Base-by-base conservation (phyloP, 2,797 vertebrate species). In the Linurgus olivaceus region DNA sequence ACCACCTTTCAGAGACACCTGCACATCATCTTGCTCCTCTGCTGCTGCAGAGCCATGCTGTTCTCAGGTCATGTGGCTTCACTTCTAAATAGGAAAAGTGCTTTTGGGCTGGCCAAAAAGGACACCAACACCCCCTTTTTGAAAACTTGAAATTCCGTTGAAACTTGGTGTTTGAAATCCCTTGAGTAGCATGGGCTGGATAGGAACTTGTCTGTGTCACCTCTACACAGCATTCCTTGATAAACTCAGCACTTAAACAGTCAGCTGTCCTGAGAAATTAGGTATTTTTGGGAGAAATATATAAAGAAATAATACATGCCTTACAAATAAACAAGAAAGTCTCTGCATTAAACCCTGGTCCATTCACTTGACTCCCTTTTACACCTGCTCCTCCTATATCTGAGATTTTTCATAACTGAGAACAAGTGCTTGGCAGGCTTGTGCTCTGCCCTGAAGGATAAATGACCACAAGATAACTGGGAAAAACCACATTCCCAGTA, bases 171-270 rank as follows among this genome's bases (percentile, higher is more conserved):
- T 70, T 57, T 76, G 24, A 55, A 80, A 59, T 47, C 10, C 31
- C 37, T 3, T 50, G 37, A 51, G 47, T 16, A 48, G 26, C 44
- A 47, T 1, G 5, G 51, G 12, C 31, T 63, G 23, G 23, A 40
- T 2, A 2, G 31, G 35, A 72, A 58, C 0, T 0, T 14, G 21
- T 31, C 51, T 73, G 13, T 25, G n/a, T 57, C 2, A 0, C 7
- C 38, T 33, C 48, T 23, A 18, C 33, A 40, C 20, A 55, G 44
- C 48, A 57, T 2, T 15, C 18, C 50, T 67, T 21, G 26, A 45
- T 31, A 86, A 86, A 67, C 44, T 66, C 51, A 66, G 4, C 11
- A 17, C 6, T 48, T 37, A 13, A 73, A 72, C 11, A 40, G 15
- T 20, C 59, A 45, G 16, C 13, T 21, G 6, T 10, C 8, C 50